phyloP scores from a whole-genome alignment of 2,113 vertebrate species.

The Typhlomys cinereus region DNA sequence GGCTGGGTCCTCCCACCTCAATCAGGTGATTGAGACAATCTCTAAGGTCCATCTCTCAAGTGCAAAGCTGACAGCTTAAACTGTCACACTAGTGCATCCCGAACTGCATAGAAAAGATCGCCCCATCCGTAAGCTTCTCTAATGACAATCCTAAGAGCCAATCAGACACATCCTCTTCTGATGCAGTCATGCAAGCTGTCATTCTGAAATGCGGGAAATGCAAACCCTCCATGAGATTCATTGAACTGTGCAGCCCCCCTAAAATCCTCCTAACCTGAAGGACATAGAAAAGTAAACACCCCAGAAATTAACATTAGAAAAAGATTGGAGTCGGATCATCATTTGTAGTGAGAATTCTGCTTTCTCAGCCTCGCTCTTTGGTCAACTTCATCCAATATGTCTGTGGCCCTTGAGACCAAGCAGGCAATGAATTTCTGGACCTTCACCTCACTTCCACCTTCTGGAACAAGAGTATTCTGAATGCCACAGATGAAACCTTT shows the following conservation, averaged over 20 bases:
- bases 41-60: too few species aligned
- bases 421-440: not conserved
- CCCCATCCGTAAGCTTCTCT: not conserved
- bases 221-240: not conserved
- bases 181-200: not conserved
- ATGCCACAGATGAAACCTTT: not conserved
- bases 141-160: not conserved
- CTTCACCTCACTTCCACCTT: conserved; percentile 16
- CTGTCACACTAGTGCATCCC: not conserved
- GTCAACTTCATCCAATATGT: not conserved
- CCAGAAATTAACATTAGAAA: not conserved
- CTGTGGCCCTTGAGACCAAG: not conserved
- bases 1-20: too few species aligned
- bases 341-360: not conserved
- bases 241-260: not conserved
- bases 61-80: too few species aligned
- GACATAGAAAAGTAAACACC: not conserved
- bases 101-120: not conserved
- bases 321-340: not conserved
- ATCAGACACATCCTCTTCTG: not conserved
- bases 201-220: not conserved
- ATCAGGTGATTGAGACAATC: too few species aligned
- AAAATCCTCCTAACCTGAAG: not conserved
- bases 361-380: conserved; percentile 16
- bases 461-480: not conserved